Conservation (phyloP, 1,140 invertebrate genomes). For the Luehdorfia chinensis region DNA sequence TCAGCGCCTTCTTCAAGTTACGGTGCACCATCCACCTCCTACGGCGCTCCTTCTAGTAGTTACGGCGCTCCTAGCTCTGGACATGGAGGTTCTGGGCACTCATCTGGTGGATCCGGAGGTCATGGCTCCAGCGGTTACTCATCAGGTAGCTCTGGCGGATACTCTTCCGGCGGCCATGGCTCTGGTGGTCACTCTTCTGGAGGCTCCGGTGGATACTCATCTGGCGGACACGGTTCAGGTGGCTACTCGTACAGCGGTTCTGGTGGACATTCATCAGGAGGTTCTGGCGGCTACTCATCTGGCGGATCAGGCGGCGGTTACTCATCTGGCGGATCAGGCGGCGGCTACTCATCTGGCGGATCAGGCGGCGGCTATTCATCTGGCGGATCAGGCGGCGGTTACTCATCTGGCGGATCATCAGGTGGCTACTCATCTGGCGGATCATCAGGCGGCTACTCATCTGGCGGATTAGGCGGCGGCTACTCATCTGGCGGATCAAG, state of each 20-base stretch:
- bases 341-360: conserved; percentile 22
- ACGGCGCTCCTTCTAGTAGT: conserved; percentile 49
- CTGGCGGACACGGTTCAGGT: conserved; percentile 24
- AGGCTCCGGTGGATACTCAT: conserved; percentile 52
- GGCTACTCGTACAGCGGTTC: conserved; percentile 40
- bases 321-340: conserved; percentile 23
- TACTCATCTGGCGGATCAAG: conserved; percentile 27
- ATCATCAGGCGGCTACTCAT: conserved; percentile 18
- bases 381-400: conserved; percentile 25
- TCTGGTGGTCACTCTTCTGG: conserved; percentile 57
- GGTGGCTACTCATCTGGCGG: conserved; percentile 27
- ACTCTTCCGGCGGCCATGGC: conserved; percentile 26
- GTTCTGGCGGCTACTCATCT: conserved; percentile 26
- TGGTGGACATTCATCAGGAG: conserved; percentile 37
- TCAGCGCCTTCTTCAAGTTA: conserved; percentile 59
- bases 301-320: conserved; percentile 20
- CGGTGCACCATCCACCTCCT: conserved; percentile 56
- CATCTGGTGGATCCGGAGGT: conserved; percentile 62
- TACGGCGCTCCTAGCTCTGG: conserved; percentile 64
- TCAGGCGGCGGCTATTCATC: conserved; percentile 29
- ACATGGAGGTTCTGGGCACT: conserved; percentile 54
- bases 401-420: conserved; percentile 34
- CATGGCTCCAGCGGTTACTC: conserved; percentile 47
- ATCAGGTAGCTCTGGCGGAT: conserved; percentile 66
- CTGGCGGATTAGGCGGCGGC: conserved; percentile 22